Evolutionary conservation across 2,113 vertebrate species (phyloP).

Genomic region (Stegostoma tigrinum): DNA sequence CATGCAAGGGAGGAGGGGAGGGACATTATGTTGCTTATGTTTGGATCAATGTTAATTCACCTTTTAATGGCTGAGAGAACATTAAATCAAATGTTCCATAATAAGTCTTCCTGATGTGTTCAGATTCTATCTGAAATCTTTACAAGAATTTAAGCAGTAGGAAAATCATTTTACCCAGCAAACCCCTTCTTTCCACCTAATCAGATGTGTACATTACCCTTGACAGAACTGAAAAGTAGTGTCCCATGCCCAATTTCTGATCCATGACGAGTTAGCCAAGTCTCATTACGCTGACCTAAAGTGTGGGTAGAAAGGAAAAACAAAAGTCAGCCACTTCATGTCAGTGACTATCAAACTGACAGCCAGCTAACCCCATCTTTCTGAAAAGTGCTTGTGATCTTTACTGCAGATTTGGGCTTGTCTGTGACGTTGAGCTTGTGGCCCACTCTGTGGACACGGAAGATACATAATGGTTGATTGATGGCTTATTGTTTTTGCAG

Average conservation of each 20-base stretch:
- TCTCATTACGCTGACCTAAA: not conserved
- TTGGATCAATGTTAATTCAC: not conserved
- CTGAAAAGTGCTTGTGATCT: too few species aligned
- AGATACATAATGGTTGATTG: too few species aligned
- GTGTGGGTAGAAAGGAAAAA: not conserved
- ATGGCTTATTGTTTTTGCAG: too few species aligned
- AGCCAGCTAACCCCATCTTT: not conserved
- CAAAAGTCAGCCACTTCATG: not conserved
- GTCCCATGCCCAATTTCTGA: not conserved
- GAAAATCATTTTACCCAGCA: not conserved
- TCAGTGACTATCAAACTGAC: not conserved
- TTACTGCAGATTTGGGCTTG: too few species aligned
- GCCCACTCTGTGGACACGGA: too few species aligned
- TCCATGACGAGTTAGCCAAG: not conserved
- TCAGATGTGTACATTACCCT: not conserved
- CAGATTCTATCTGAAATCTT: not conserved
- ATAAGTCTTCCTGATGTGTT: not conserved
- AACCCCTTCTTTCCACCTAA: not conserved
- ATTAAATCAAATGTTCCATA: not conserved
- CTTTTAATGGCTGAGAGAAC: not conserved
- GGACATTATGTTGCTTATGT: not conserved
- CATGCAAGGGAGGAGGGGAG: not conserved
- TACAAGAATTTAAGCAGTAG: not conserved
- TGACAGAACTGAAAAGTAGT: not conserved
- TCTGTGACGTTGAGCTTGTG: too few species aligned